Percentiles rank a stretch among this genome's conserved stretches.
These are phyloP conservation scores for Rhorus exstirpatorius DNA, from an alignment of 2,888 invertebrate genomes.

Conservation along the genomic window DNA sequence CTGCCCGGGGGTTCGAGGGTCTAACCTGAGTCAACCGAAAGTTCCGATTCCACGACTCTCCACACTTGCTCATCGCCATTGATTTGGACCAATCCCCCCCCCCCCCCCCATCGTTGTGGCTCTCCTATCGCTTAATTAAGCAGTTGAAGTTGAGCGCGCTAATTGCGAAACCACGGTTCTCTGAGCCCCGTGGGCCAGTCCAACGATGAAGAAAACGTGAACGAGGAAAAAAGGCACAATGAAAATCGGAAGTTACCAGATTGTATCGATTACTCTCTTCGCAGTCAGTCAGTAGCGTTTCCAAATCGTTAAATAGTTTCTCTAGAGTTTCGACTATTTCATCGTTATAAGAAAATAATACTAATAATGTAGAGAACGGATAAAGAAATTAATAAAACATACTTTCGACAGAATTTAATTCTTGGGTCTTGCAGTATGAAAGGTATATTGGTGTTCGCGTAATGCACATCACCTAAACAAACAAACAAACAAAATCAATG, in stretches of 20 bases:
- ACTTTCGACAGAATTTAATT: no score
- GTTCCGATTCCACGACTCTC: conserved; percentile 68
- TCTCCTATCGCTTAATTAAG: conserved; percentile 77
- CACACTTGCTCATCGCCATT: conserved; percentile 5
- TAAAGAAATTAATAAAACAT: neutral
- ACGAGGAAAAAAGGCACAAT: conserved; percentile 1
- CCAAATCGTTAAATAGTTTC: neutral
- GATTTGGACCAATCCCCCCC: conserved; percentile 33
- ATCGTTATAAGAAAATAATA: neutral
- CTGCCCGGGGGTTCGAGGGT: conserved; percentile 38
- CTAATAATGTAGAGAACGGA: neutral
- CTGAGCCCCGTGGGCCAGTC: conserved; percentile 44
- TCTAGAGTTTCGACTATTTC: neutral
- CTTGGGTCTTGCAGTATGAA: no score
- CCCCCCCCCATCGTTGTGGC: conserved; percentile 45
- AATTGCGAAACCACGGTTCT: conserved; percentile 75
- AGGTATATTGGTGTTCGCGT: no score
- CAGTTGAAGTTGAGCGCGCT: conserved; percentile 78
- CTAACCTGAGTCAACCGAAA: conserved; percentile 71
- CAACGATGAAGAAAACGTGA: conserved; percentile 15
- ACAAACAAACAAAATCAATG: no score
- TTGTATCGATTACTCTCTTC: conserved; percentile 33
- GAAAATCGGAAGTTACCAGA: conserved; percentile 23
- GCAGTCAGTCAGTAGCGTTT: neutral
- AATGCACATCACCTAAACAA: no score